phyloP scores from a whole-genome alignment of 2,888 invertebrate genomes.

The Cyclophora albipunctata region DNA sequence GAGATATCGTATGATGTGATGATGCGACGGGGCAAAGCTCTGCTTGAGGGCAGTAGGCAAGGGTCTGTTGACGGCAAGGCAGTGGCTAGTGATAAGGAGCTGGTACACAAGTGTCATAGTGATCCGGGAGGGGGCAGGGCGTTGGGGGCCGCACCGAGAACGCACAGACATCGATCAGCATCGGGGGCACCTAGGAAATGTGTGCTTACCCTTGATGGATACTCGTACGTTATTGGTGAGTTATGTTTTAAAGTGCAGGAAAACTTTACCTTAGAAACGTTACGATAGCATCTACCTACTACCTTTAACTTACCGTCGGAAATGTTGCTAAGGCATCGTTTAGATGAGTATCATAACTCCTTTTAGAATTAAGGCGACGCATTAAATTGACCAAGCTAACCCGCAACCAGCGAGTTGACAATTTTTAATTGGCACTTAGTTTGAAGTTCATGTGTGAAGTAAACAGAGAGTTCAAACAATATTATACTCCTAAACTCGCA shows the following conservation, averaged over 20 bases:
- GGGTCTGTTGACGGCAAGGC: slow-evolving; percentile 64
- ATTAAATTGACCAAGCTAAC: too few species aligned
- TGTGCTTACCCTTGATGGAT: slow-evolving; percentile 88
- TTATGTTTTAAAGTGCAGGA: slow-evolving; percentile 11
- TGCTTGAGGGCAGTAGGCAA: slow-evolving; percentile 66
- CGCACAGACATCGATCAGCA: slow-evolving; percentile 58
- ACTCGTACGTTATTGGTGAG: slow-evolving; percentile 92
- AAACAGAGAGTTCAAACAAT: too few species aligned
- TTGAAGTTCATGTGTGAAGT: too few species aligned
- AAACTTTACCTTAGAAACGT: too few species aligned
- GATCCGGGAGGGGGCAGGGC: slow-evolving; percentile 77
- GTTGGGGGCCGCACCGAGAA: slow-evolving; percentile 51
- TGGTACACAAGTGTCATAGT: slow-evolving; percentile 81
- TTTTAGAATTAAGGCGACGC: too few species aligned
- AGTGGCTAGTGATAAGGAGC: slow-evolving; percentile 71
- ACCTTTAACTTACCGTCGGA: too few species aligned
- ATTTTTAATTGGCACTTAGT: too few species aligned
- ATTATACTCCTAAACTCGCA: too few species aligned
- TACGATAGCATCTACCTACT: too few species aligned
- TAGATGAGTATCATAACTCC: too few species aligned
- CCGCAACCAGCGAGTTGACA: too few species aligned
- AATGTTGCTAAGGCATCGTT: too few species aligned
- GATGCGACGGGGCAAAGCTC: slow-evolving; percentile 66
- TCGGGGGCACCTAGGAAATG: slow-evolving; percentile 82
- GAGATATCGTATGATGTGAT: slow-evolving; percentile 68